Evolutionary conservation across 35 echinoderm and acorn worm genomes (phyloP).

Genomic region (Lytechinus pictus): DNA sequence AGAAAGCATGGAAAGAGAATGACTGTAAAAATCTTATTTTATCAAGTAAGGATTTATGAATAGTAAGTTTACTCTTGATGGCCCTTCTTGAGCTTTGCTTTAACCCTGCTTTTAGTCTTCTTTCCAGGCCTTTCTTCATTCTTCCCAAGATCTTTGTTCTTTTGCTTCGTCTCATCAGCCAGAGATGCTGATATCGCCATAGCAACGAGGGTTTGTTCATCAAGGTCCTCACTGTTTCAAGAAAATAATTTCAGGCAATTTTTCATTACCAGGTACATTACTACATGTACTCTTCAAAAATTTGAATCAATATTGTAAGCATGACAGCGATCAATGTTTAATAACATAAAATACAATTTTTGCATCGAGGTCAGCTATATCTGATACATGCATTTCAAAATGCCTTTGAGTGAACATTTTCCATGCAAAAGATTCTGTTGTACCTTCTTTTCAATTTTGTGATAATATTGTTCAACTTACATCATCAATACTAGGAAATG

Average conservation of each 20-base stretch:
- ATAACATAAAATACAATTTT: not conserved
- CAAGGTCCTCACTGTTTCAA: slow-evolving; percentile 30
- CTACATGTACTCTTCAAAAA: not conserved
- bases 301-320: not conserved
- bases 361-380: too few species aligned
- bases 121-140: slow-evolving; percentile 23
- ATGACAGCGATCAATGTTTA: not conserved
- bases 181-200: slow-evolving; percentile 65
- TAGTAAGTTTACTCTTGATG: not conserved
- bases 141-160: not conserved
- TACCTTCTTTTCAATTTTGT: too few species aligned
- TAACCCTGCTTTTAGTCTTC: not conserved
- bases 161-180: slow-evolving; percentile 21
- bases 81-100: not conserved
- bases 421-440: too few species aligned
- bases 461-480: too few species aligned
- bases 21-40: not conserved
- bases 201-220: slow-evolving; percentile 63
- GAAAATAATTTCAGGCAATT: not conserved
- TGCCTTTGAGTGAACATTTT: too few species aligned
- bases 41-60: not conserved
- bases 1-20: not conserved
- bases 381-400: too few species aligned
- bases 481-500: too few species aligned
- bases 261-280: not conserved